Evolutionary conservation across 2,797 vertebrate genomes (phyloP), one percentile per base, ranked within the genome.

Genomic region (Typhlichthys subterraneus): DNA sequence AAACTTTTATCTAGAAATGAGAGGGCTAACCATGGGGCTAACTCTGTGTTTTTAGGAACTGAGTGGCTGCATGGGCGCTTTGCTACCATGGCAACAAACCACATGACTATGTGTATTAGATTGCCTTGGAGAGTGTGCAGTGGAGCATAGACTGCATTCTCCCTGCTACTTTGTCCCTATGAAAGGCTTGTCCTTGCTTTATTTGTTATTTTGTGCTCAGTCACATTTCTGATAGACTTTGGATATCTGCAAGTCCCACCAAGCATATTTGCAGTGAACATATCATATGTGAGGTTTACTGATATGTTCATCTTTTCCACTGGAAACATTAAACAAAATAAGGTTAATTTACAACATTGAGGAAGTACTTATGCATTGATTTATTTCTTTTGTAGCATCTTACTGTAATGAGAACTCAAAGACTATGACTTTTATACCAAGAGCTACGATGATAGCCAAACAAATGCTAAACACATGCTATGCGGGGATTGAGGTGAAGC

Each of bases 41-140:
- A 91, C 90, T 86, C 75, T 92, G 88, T 94, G 92, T 92, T 93
- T 95, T 95, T 94, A 91, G 90, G 67, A 90, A 90, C 78, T 68
- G 88, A 94, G 94, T 88, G 92, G 92, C 93, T 93, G 23, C 23
- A 29, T 29, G 92, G 94, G 95, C 94, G 94, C 94, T 93, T 87
- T 87, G 95, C 94, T 96, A 73, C 96, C 91, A 97, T 98, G 93
- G 96, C 81, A 95, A 97, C 96, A 81, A 86, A 94, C 92, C 95
- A 98, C 97, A 96, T 97, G 96, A 97, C 94, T 92, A 94, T 93
- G 93, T 95, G 94, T 96, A 95, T 97, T 97, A 94, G 94, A 96
- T 97, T 96, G 94, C 95, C 93, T 90, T 54, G 85, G 86, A 91
- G 88, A 84, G 87, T 86, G 91, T 93, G 93, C 83, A 85, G 83